Base-by-base conservation (phyloP, 1,140 invertebrate genomes). In the Drosophila ironensis region DNA sequence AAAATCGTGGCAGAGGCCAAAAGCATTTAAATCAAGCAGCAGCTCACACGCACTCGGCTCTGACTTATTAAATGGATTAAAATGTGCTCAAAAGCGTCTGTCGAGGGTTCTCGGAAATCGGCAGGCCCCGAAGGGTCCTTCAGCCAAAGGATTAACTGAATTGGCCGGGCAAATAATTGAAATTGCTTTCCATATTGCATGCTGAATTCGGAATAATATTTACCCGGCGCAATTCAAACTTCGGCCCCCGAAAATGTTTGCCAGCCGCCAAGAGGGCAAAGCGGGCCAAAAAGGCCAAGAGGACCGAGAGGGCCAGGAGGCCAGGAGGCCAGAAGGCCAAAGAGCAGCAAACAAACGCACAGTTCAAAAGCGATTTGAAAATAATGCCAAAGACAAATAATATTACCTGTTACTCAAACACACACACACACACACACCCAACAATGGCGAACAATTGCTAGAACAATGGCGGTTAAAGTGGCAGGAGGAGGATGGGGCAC, bases 381-480 rank as follows among this genome's bases (percentile, higher is more conserved):
- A 82, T 82, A 82, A 82, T 84, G 78, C 80, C 73, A 82, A 84
- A 82, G 78, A 82, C 78, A 82, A 82, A 82, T 82, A 84, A 77
- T 76, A 82, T 82, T 82, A 82, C 78, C 78, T 82, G 78, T 82
- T 82, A 84, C 73, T 59, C 70, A 51, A 53, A 72, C 64, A 56
- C 50, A 76, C 30, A 40, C 30, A 35, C 17, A 20, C 19, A 50
- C 14, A 12, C 3, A 5, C 30, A 33, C 30, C 30, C 30, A 33
- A n/a, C n/a, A n/a, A 33, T n/a, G 30, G n/a, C 30, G 30, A 33
- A 14, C n/a, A n/a, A n/a, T n/a, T n/a, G n/a, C n/a, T 11, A 14
- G 40, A 42, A 37, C 33, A 37, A 37, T 37, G 20, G n/a, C n/a
- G 30, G n/a, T n/a, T 33, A 5, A 14, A 14, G 19, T 24, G 40